These are phyloP conservation scores for Eristalis tenax DNA, from an alignment of 2,888 invertebrate genomes.

Conservation along the genomic window DNA sequence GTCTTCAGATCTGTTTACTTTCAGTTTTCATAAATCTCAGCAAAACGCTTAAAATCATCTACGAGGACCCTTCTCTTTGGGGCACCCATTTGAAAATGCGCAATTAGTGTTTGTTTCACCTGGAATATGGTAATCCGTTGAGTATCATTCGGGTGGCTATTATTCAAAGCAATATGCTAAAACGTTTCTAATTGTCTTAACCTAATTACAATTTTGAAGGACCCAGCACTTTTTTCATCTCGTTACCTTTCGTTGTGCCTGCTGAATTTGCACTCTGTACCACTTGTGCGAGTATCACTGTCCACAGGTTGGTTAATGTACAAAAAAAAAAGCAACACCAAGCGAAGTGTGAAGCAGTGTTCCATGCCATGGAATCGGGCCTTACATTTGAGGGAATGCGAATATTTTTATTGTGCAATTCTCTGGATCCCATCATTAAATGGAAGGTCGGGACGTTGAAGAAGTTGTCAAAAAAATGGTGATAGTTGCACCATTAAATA, in stretches of 20 bases:
- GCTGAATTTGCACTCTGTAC: slow-evolving; percentile 17
- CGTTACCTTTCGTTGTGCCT: neutral
- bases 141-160: slow-evolving; percentile 42
- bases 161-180: slow-evolving; percentile 48
- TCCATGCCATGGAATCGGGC: neutral
- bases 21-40: slow-evolving; percentile 19
- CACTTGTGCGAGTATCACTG: neutral
- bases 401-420: neutral
- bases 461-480: too few species aligned
- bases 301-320: neutral
- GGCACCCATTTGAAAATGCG: slow-evolving; percentile 7
- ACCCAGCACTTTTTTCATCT: slow-evolving; percentile 18
- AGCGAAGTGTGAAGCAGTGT: neutral
- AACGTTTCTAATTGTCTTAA: slow-evolving; percentile 40
- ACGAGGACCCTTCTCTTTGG: slow-evolving; percentile 14
- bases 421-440: neutral
- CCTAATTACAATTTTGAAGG: slow-evolving; percentile 35
- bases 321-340: neutral
- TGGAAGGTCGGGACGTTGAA: neutral
- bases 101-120: slow-evolving; percentile 54
- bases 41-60: neutral
- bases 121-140: slow-evolving; percentile 49
- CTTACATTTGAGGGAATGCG: neutral
- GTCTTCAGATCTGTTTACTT: neutral
- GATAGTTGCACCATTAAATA: too few species aligned